Conservation (phyloP, 2,888 invertebrate species). For the Magallana nippona region DNA sequence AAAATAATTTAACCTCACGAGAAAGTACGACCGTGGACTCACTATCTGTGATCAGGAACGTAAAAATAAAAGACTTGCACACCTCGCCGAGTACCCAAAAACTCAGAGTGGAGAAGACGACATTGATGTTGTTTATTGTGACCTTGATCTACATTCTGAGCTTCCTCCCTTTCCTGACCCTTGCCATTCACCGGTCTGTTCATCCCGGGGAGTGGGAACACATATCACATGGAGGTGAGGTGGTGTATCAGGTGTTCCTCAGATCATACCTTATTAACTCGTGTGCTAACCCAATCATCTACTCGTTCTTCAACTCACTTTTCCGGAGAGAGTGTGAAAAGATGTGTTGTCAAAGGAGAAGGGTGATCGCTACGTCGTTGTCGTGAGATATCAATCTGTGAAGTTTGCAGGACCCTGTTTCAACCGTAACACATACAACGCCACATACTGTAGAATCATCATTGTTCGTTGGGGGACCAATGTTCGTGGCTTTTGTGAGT, state of each 20-base stretch:
- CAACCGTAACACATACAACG: too few species aligned
- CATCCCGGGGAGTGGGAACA: slow-evolving; percentile 50
- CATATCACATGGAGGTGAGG: slow-evolving; percentile 54
- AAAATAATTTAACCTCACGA: not conserved
- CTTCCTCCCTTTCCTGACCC: slow-evolving; percentile 69
- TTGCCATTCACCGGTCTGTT: slow-evolving; percentile 62
- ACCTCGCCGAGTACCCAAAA: not conserved
- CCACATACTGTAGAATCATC: too few species aligned
- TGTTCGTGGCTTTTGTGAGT: too few species aligned
- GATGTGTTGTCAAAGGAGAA: not conserved
- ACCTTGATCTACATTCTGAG: slow-evolving; percentile 68
- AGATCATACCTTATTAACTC: slow-evolving; percentile 70
- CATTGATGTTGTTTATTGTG: slow-evolving; percentile 68
- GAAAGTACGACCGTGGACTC: slow-evolving; percentile 18
- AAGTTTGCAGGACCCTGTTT: too few species aligned
- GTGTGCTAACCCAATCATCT: slow-evolving; percentile 70
- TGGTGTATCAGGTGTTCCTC: slow-evolving; percentile 64
- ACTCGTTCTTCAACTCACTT: slow-evolving; percentile 66
- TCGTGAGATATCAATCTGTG: too few species aligned
- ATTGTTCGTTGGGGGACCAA: too few species aligned
- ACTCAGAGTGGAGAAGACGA: slow-evolving; percentile 59
- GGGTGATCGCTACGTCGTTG: too few species aligned
- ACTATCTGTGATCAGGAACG: slow-evolving; percentile 2
- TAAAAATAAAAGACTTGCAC: not conserved
- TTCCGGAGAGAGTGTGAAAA: slow-evolving; percentile 55